A percentile compares a stretch with the other conserved stretches of the same genome.
Evolutionary conservation across 2,888 invertebrate genomes (phyloP).

Genomic region (Scaptodrosophila latifasciaeformis): DNA sequence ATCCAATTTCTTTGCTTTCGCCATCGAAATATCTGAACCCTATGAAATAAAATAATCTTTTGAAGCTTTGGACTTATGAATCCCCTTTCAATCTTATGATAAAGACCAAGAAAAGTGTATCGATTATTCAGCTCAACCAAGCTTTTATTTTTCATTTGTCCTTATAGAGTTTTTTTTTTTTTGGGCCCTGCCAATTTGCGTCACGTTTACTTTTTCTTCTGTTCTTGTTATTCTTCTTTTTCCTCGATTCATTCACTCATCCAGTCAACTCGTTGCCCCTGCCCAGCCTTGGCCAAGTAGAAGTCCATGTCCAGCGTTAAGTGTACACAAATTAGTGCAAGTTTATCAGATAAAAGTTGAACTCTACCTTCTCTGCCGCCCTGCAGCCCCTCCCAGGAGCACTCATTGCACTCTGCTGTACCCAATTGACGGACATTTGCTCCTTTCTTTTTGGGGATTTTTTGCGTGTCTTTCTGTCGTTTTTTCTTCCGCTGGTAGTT

Average conservation of each 20-base stretch:
- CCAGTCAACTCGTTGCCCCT: too few relatives aligned
- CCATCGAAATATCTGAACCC: too few relatives aligned
- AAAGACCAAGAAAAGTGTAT: too few relatives aligned
- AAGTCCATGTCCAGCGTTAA: constrained; percentile 37
- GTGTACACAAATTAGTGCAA: constrained; percentile 65
- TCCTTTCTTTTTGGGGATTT: constrained; percentile 21
- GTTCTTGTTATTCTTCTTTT: too few relatives aligned
- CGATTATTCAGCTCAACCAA: constrained; percentile 2
- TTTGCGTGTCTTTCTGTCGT: constrained; percentile 24
- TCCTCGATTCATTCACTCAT: too few relatives aligned
- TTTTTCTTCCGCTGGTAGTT: constrained; percentile 20
- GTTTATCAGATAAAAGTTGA: constrained; percentile 60
- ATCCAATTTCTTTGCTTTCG: too few relatives aligned
- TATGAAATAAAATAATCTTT: too few relatives aligned
- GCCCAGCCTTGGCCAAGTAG: too few relatives aligned
- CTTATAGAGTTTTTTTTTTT: too few relatives aligned
- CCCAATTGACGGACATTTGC: constrained; percentile 53
- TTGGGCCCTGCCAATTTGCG: constrained; percentile 28
- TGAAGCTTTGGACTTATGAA: too few relatives aligned
- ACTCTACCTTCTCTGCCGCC: constrained; percentile 13
- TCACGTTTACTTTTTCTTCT: too few relatives aligned
- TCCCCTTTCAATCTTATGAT: too few relatives aligned
- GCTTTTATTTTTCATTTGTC: constrained; percentile 2
- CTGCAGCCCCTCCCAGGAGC: constrained; percentile 8
- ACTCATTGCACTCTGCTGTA: constrained; percentile 25